Evolutionary conservation across 2,888 invertebrate species (phyloP).

Genomic region (Scelioninae gen. 2): DNA sequence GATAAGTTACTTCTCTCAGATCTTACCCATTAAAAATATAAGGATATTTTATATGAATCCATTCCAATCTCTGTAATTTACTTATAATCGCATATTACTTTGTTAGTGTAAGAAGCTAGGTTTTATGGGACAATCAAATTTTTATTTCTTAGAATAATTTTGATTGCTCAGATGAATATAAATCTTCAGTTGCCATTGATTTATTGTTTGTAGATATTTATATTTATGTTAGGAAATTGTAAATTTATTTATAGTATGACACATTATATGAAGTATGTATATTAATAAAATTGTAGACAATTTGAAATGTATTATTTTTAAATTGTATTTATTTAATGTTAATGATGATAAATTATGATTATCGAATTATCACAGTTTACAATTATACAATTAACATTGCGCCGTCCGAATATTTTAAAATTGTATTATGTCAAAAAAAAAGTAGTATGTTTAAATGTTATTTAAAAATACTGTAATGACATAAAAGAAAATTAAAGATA

Average conservation of each 20-base stretch:
- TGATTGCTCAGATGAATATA: not conserved
- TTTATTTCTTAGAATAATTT: not conserved
- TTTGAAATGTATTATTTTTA: not conserved
- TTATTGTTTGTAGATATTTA: not conserved
- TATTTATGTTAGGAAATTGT: not conserved
- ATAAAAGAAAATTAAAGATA: too few relatives aligned
- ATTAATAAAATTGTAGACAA: not conserved
- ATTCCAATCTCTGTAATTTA: conserved; percentile 1
- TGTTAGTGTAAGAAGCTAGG: not conserved
- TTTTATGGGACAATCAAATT: not conserved
- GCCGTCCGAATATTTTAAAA: too few relatives aligned
- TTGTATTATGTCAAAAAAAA: too few relatives aligned
- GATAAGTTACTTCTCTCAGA: conserved; percentile 5
- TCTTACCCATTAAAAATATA: not conserved
- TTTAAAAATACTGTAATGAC: too few relatives aligned
- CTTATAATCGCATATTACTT: not conserved
- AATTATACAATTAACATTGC: too few relatives aligned
- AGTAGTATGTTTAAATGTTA: too few relatives aligned
- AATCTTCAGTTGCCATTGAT: not conserved
- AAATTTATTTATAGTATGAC: not conserved
- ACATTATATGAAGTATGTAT: not conserved
- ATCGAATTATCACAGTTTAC: too few relatives aligned
- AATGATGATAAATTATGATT: too few relatives aligned
- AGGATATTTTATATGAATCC: not conserved
- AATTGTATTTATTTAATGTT: too few relatives aligned